Base-by-base conservation (phyloP, 2,888 invertebrate genomes). In the Galerucella pusilla region DNA sequence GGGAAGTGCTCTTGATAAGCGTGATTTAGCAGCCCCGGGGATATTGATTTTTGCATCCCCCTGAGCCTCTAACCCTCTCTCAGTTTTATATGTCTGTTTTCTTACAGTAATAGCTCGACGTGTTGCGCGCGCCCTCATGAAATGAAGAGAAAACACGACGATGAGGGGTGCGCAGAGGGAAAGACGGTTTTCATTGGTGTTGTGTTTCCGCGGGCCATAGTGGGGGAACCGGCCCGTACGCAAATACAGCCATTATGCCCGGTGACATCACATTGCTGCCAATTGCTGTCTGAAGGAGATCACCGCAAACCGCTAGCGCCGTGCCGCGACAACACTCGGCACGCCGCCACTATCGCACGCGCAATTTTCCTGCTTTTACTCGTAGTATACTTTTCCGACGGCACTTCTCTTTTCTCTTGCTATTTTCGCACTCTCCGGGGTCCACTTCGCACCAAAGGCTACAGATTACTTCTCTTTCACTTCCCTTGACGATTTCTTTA, bases 21-120 rank as follows among this genome's bases (percentile, higher is more conserved):
- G 92, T 92, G 92, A 92, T 92, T 92, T 92, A 92, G 92, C 92
- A 92, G 92, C 92, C 92, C 92, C 91, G 91, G 89, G 92, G 92
- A 92, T 88, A 88, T 88, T 88, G 88, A 88, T 88, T 88, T 89
- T 88, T 88, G 87, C 88, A 87, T 86, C 87, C 87, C 88, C 85
- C 86, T 63, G 83, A 85, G 86, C 86, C 86, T 86, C 85, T 84
- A 85, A 85, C 86, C 86, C 86, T 84, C 88, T 85, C 87, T 86
- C 88, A 88, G 88, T 88, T 88, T 88, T 89, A 88, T 89, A 88
- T 88, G 88, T 89, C 89, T 89, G 89, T 89, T 89, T 89, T 89
- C 89, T 89, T 89, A 88, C 88, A 88, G 88, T 88, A 89, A 89
- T 89, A 88, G 88, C 88, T 88, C 87, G 87, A 86, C 85, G 85